Evolutionary conservation across 2,888 invertebrate genomes (phyloP), one percentile per base, ranked within the genome.

Genomic region (Cephus sareptanus): DNA sequence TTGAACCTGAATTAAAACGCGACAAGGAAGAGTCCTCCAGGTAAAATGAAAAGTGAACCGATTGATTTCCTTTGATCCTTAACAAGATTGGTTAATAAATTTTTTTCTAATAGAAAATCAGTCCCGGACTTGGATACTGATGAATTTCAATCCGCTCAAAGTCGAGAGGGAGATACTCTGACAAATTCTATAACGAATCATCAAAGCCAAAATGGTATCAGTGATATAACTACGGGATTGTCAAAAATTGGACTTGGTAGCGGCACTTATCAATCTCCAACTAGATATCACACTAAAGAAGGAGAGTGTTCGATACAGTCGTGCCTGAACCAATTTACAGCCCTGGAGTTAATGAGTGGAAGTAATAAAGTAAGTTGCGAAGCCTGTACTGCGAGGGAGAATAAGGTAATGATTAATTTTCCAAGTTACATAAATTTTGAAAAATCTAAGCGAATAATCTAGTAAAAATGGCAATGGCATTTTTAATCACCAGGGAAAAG

Each of bases 321-420:
- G 0, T 98, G 98, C 90, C 94, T 99, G 76, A 96, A 96, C 88
- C 97, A 98, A 90, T 99, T 99, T 92, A 98, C 98, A 0, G 95
- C 96, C 0, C 94, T 97, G 30, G 99, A 99, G 90, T 92, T 98
- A 33, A 95, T 99, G 92, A 97, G 96, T 0, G 98, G 97, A 0
- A 96, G 95, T 90, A 99, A 99, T 91, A 97, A 97, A 92, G 98
- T 99, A 75, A 96, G 96, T 77, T 99, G 99, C 91, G 97, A 97
- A 88, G 94, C 95, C 74, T 99, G 99, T 92, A 97, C 97, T 0
- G 94, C 95, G 82, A 92, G 94, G n/a, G 93, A 94, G 81, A 95
- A 95, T 84, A 91, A 91, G 90, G 92, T 91, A 85, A 83, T 73
- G 56, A 56, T 56, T 56, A 9, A 9, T 23, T 56, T 56, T 2